Conservation (phyloP, 53 echinoderm and acorn worm species). For the Hippasteria phrygiana region DNA sequence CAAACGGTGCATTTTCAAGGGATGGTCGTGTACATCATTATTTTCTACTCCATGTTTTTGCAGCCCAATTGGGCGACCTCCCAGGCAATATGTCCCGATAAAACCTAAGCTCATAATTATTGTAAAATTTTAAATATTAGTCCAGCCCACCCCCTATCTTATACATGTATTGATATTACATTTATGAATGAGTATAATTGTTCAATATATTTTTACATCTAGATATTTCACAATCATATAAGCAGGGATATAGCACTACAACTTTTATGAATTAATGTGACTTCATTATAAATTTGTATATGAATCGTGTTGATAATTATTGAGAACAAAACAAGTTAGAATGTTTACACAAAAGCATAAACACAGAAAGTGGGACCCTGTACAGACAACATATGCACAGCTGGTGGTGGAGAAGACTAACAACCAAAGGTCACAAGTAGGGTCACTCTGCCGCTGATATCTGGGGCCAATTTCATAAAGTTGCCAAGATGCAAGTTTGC, state of each 20-base stretch:
- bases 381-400: background rate
- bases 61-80: too few species aligned
- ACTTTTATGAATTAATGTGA: background rate
- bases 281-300: background rate
- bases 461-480: background rate
- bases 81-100: too few species aligned
- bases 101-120: background rate
- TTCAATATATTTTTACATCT: constrained; percentile 26
- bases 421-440: background rate
- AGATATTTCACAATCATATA: background rate
- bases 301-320: background rate
- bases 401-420: background rate
- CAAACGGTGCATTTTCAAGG: too few species aligned
- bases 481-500: too few species aligned
- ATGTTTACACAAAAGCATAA: background rate
- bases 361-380: background rate
- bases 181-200: constrained; percentile 21
- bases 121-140: constrained; percentile 2
- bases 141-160: background rate
- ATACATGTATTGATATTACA: constrained; percentile 32
- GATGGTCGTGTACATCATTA: too few species aligned
- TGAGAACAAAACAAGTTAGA: background rate
- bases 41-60: too few species aligned
- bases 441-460: background rate
- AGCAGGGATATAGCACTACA: background rate